Evolutionary conservation across 2,888 invertebrate genomes (phyloP), one percentile per base, ranked within the genome.

Genomic region (Trachelus iudaicus): DNA sequence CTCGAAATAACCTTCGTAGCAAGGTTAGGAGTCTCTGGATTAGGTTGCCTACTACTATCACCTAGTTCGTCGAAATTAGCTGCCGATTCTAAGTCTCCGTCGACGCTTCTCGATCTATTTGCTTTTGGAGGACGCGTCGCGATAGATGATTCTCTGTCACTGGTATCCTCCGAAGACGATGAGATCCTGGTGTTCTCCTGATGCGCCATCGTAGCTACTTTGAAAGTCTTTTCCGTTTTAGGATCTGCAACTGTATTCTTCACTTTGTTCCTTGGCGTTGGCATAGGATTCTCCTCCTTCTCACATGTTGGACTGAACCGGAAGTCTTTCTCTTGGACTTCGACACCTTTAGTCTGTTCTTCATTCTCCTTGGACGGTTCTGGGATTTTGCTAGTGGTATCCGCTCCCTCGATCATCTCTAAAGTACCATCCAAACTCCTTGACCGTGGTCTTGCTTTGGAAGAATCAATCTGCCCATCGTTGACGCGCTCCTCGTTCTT

Each of bases 221-320:
- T 81, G 34, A 56, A 74, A 11, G 30, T 75, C n/a, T 31, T 35
- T 73, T 75, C 73, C 40, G n/a, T 33, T 73, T 74, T 77, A n/a
- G 74, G 37, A 23, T 76, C 15, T 23, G 35, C 33, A 35, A 23
- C 30, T 23, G 30, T 73, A n/a, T 73, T 40, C 78, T 80, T 83
- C 23, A 73, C 30, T 75, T 80, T 83, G 73, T 78, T 56, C 77
- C 84, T 82, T 37, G 83, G 84, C 9, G 81, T 78, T 35, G 85
- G 83, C 77, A 76, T 77, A 1, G 85, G 85, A 81, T 76, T 82
- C 75, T 84, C 83, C 74, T 77, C 80, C 76, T 85, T 83, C 75
- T 80, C 75, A 23, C 77, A 79, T 40, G 91, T 91, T 80, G 31
- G 9, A 33, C 4, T 23, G 13, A 34, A 9, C 15, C 31, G 71